These are phyloP conservation scores for Ardeotis arabs DNA, from an alignment of 2,113 vertebrate species.

Conservation along the genomic window DNA sequence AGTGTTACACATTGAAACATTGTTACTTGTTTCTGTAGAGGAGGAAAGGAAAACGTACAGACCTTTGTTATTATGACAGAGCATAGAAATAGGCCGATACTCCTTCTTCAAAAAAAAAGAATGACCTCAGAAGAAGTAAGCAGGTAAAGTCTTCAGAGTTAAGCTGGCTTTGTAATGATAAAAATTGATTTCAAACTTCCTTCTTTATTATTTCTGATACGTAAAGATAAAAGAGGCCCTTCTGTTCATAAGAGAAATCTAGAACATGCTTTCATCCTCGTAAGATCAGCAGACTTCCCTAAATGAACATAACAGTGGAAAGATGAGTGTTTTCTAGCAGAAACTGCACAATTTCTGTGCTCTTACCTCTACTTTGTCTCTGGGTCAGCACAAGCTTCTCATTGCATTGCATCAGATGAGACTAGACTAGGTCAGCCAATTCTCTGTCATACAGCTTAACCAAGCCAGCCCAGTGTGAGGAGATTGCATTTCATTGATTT, in stretches of 20 bases:
- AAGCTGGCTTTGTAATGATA: not conserved
- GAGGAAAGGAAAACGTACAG: not conserved
- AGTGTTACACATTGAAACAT: not conserved
- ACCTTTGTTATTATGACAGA: not conserved
- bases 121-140: not conserved
- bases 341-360: not conserved
- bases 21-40: not conserved
- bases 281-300: not conserved
- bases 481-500: not conserved
- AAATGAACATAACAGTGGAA: not conserved
- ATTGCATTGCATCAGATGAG: not conserved
- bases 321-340: not conserved
- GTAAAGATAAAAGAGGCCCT: not conserved
- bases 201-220: not conserved
- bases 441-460: not conserved
- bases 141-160: not conserved
- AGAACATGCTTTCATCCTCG: not conserved
- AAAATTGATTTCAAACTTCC: not conserved
- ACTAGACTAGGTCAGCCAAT: not conserved
- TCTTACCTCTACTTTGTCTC: not conserved
- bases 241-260: not conserved
- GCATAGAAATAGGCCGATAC: not conserved
- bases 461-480: not conserved
- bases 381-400: not conserved
- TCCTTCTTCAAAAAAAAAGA: not conserved